phyloP scores from a whole-genome alignment of 2,888 invertebrate species.

The Corythucha ciliata region DNA sequence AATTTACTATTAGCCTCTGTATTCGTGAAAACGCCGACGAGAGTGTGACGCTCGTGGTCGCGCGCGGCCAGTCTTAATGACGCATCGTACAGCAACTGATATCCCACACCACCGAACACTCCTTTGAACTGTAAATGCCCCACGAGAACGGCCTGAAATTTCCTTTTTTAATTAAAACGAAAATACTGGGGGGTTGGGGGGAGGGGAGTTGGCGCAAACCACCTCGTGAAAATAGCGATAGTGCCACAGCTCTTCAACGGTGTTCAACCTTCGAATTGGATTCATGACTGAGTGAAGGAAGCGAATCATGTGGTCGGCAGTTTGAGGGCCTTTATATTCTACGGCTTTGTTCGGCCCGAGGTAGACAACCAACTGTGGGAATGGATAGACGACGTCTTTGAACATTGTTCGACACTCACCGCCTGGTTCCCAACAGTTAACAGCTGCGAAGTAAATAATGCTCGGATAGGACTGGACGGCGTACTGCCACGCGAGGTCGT shows the following conservation, averaged over 20 bases:
- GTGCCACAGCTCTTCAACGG: conserved; percentile 51
- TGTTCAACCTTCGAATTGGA: conserved; percentile 60
- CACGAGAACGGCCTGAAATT: conserved; percentile 64
- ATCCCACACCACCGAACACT: conserved; percentile 48
- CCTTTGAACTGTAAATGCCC: conserved; percentile 57
- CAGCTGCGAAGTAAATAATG: conserved; percentile 70
- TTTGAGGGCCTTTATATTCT: conserved; percentile 56
- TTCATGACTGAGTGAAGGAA: conserved; percentile 63
- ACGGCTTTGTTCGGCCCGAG: conserved; percentile 53
- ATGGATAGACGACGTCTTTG: conserved; percentile 54
- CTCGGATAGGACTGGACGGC: conserved; percentile 70
- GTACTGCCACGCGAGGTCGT: conserved; percentile 81
- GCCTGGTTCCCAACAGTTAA: conserved; percentile 88
- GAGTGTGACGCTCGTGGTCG: conserved; percentile 64
- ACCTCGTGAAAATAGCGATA: conserved; percentile 60
- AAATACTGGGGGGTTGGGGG: no score
- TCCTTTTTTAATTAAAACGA: no score
- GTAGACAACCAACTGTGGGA: conserved; percentile 77
- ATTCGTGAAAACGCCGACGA: conserved; percentile 64
- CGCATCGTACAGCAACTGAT: conserved; percentile 62
- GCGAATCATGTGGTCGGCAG: conserved; percentile 54
- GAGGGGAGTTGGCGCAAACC: conserved; percentile 41
- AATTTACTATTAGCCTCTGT: conserved; percentile 45
- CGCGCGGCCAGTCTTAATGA: conserved; percentile 63
- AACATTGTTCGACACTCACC: conserved; percentile 70